Conservation (phyloP, 2,888 invertebrate species). For the Drosophila macrothrix region DNA sequence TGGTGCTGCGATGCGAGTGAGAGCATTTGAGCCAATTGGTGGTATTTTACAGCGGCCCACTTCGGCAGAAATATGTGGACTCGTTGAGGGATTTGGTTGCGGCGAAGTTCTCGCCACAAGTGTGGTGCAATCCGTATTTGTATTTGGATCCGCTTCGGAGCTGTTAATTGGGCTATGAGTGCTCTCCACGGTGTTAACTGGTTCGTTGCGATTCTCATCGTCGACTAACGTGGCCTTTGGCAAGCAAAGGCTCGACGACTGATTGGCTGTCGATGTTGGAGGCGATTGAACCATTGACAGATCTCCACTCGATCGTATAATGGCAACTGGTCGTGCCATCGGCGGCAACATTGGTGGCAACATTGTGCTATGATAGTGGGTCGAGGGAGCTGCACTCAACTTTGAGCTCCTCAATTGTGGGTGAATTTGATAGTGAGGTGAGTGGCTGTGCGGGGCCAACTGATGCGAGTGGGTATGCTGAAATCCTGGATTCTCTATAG, state of each 20-base stretch:
- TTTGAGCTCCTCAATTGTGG: constrained; percentile 59
- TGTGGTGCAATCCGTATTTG: constrained; percentile 47
- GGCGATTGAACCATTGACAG: constrained; percentile 88
- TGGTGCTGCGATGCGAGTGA: constrained; percentile 85
- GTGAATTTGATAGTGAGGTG: constrained; percentile 63
- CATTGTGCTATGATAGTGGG: constrained; percentile 90
- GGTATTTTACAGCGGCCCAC: constrained; percentile 55
- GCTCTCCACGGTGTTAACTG: constrained; percentile 38
- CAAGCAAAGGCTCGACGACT: constrained; percentile 84
- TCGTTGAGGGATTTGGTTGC: constrained; percentile 48
- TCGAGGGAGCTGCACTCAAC: constrained; percentile 40
- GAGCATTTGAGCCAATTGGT: constrained; percentile 51
- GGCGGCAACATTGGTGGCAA: constrained; percentile 97
- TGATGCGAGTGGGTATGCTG: constrained; percentile 56
- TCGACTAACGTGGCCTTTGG: constrained; percentile 49
- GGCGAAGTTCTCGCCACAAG: constrained; percentile 68
- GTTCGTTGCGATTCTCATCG: constrained; percentile 38
- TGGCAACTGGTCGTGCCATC: constrained; percentile 98
- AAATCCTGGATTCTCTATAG: constrained; percentile 52
- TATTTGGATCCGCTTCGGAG: constrained; percentile 32
- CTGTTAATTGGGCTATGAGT: constrained; percentile 58
- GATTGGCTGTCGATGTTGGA: constrained; percentile 87
- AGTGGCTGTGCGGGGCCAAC: constrained; percentile 55
- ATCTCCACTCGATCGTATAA: constrained; percentile 94
- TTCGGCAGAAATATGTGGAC: constrained; percentile 48